Evolutionary conservation across 2,113 vertebrate genomes (phyloP), one percentile per base, ranked within the genome.

Genomic region (Neopipo cinnamomea): DNA sequence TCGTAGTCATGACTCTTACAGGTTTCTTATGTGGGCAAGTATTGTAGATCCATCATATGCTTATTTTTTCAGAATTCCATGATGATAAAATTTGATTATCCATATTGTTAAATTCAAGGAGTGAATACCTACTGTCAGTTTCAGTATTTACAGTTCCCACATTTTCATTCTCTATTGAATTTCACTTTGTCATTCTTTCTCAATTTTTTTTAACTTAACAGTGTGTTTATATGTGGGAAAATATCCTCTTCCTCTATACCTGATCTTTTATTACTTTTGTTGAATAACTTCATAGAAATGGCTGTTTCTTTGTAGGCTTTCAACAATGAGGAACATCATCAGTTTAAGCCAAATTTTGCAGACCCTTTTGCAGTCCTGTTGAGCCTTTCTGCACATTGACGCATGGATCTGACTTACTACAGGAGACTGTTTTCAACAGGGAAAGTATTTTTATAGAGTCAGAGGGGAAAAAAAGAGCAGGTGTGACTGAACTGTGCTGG

Each of bases 21-120:
- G 35, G 18, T 3, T 4, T 46, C 27, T 24, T 75, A 16, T 20
- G 22, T 6, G 46, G 62, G 19, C 3, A 56, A 21, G 10, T 33
- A 5, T 23, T 3, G 11, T 0, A 27, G 44, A 21, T 12, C 30
- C 23, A 41, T 63, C 39, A 17, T 8, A 1, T 1, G 1, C 21
- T 75, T 11, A 5, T 41, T 68, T 68, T 68, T 73, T 55, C 46
- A 77, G 46, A 63, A 37, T 58, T 68, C 13, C 4, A 8, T 7
- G 30, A 21, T 37, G 23, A 4, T 58, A 44, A 56, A 62, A 1
- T 76, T 53, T 46, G 11, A 77, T 70, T 62, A 11, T 58, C 16
- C 20, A 1, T 4, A 5, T 6, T 65, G 39, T 33, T 65, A 44
- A 42, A 46, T 41, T 47, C 12, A 49, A 71, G 41, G 42, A 44